Evolutionary conservation across 2,797 vertebrate genomes (phyloP).

Genomic region (Galagoides demidoff): DNA sequence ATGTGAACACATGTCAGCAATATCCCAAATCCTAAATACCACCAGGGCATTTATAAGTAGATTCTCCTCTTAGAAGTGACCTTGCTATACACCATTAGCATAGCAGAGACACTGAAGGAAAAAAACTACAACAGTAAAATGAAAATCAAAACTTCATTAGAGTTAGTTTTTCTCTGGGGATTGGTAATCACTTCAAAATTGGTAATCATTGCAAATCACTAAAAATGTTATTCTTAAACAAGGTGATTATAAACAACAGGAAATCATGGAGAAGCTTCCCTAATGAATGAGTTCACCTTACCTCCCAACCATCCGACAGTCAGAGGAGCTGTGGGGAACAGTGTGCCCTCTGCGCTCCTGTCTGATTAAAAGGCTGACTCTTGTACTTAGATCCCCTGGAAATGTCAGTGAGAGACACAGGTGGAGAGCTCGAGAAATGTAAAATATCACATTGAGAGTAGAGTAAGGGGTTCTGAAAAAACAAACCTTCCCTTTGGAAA

Average conservation of each 20-base stretch:
- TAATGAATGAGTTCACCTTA: conserved; percentile 67
- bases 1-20: neutral
- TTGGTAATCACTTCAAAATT: conserved; percentile 77
- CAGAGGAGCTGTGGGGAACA: neutral
- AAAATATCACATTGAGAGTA: neutral
- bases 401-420: neutral
- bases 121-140: neutral
- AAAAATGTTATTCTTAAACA: conserved; percentile 71
- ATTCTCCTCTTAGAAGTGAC: conserved; percentile 47
- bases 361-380: conserved; percentile 13
- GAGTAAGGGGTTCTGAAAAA: neutral
- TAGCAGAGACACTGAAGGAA: neutral
- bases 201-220: conserved; percentile 77
- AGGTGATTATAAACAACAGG: conserved; percentile 78
- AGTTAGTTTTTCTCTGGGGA: conserved; percentile 67
- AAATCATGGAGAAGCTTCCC: conserved; percentile 54
- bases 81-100: conserved; percentile 56
- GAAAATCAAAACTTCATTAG: conserved; percentile 66
- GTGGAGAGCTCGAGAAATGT: neutral
- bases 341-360: neutral
- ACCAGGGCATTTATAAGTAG: neutral
- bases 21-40: neutral
- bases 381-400: neutral
- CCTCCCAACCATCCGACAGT: neutral
- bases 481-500: neutral